Base-by-base conservation (phyloP, 2,888 invertebrate species). In the Xestia sexstrigata region DNA sequence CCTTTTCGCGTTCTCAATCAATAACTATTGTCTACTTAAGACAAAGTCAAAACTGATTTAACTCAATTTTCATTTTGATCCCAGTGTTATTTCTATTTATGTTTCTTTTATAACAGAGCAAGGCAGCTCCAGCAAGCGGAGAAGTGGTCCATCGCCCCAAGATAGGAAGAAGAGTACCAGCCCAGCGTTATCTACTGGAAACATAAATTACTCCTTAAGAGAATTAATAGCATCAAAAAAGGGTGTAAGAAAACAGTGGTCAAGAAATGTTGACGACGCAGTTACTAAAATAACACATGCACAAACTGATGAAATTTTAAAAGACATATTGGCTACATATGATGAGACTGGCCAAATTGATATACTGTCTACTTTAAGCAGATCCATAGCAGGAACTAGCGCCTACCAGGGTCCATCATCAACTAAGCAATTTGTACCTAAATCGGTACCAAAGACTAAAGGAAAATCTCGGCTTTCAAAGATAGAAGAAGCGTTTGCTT, bases 61-160 rank as follows among this genome's bases (percentile, higher is more conserved):
- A 26, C 23, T 35, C 3, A 9, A 52, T 74, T n/a, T 35, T 11
- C 0, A 52, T 65, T 82, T 60, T 52, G 0, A 65, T 42, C 4
- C 4, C 20, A 39, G 15, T 81, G 11, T 35, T 63, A 66, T 75
- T 71, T 35, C 58, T 60, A 67, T 55, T 70, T 62, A 35, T 42
- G 4, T 70, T 70, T 82, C 5, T 86, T 71, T 74, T 62, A 45
- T 35, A 81, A 71, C 78, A 78, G 74, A 75, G 70, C 23, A 52
- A 52, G 20, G 2, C 26, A 23, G 13, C 8, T 55, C 52, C 15
- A 45, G 17, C 65, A 49, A 5, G 3, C 62, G 55, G 2, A 49
- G 45, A 74, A 52, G 11, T 2, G 42, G 42, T 42, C 42, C 42
- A 42, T 42, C 42, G 11, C 15, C 42, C 11, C 30, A 35, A 47